phyloP scores from a whole-genome alignment of 1,140 invertebrate genomes.

The Aphaenogaster rudis region DNA sequence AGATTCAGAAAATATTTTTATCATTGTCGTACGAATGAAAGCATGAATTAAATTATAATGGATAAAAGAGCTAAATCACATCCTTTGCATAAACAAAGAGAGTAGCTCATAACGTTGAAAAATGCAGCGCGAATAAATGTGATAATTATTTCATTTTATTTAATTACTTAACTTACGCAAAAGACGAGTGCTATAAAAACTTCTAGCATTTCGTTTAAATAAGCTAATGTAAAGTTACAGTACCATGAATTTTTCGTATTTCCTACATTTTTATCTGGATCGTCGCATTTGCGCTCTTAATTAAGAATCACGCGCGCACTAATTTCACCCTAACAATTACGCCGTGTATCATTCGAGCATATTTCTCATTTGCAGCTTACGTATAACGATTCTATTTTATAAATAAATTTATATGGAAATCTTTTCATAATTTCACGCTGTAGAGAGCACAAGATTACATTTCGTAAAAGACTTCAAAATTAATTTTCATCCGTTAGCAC shows the following conservation, averaged over 20 bases:
- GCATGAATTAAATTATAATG: neutral
- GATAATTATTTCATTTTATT: slow-evolving; percentile 35
- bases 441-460: neutral
- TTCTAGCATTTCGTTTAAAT: slow-evolving; percentile 32
- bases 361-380: neutral
- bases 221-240: slow-evolving; percentile 35
- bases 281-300: slow-evolving; percentile 13
- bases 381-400: neutral
- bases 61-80: neutral
- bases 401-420: neutral
- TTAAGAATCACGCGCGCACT: slow-evolving; percentile 34
- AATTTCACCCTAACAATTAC: slow-evolving; percentile 10
- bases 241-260: slow-evolving; percentile 34
- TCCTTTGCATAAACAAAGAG: slow-evolving; percentile 12
- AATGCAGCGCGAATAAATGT: neutral
- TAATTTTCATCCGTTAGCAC: neutral
- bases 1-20: neutral
- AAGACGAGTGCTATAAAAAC: slow-evolving; percentile 16
- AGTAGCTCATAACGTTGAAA: neutral
- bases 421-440: neutral
- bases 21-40: neutral
- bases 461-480: neutral
- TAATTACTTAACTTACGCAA: slow-evolving; percentile 13
- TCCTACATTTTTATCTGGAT: neutral
- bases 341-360: neutral